phyloP scores from a whole-genome alignment of 23 tunicate genomes.

The Trididemnum miniatum region DNA sequence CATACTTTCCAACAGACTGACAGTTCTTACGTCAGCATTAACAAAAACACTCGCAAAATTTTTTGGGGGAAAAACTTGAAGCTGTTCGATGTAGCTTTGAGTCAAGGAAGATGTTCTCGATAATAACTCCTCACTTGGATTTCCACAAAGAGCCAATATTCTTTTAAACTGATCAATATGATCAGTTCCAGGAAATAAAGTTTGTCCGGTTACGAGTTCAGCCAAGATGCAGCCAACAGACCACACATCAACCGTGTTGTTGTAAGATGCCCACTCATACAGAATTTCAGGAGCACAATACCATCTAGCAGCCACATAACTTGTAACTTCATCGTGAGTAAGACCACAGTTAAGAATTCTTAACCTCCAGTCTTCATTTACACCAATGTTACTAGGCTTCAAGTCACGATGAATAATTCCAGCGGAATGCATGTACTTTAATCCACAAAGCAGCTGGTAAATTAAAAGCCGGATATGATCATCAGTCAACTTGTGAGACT shows the following conservation, averaged over 20 bases:
- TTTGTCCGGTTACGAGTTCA: conserved; percentile 89
- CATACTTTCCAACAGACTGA: conserved; percentile 84
- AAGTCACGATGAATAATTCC: conserved; percentile 97
- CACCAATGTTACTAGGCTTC: conserved; percentile 98
- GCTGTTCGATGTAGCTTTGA: conserved; percentile 72
- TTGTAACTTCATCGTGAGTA: conserved; percentile 98
- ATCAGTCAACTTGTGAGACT: conserved; percentile 93
- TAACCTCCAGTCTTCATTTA: conserved; percentile 98
- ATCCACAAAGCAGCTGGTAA: conserved; percentile 89
- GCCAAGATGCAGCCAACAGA: conserved; percentile 99
- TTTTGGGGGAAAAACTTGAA: conserved; percentile 72
- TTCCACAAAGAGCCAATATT: conserved; percentile 96
- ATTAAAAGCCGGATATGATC: conserved; percentile 95
- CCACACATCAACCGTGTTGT: conserved; percentile 98
- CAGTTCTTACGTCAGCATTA: conserved; percentile 94
- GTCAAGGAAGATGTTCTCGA: conserved; percentile 87
- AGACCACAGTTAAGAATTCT: conserved; percentile 96
- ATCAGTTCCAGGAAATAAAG: conserved; percentile 93
- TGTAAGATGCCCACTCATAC: conserved; percentile 99
- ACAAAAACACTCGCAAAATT: conserved; percentile 94
- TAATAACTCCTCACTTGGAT: conserved; percentile 87
- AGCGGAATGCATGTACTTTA: conserved; percentile 98
- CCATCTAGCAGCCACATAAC: conserved; percentile 99
- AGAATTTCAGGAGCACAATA: conserved; percentile 99
- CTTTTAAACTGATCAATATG: conserved; percentile 95